Evolutionary conservation across 2,113 vertebrate genomes (phyloP).

Genomic region (Cheirogaleus medius): DNA sequence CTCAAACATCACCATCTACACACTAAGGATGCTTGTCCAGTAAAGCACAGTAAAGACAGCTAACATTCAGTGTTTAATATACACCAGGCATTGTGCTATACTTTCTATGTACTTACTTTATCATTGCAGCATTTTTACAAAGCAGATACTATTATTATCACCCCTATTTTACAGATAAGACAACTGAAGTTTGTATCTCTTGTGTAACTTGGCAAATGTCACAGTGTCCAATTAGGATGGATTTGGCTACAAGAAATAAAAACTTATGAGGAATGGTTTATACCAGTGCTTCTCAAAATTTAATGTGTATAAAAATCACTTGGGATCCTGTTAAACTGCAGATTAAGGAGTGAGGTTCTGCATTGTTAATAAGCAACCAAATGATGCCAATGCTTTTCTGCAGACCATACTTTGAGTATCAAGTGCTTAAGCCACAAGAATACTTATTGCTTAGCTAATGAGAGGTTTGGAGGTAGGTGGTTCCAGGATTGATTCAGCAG

Average conservation of each 20-base stretch:
- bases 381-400: not conserved
- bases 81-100: not conserved
- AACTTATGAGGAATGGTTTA: not conserved
- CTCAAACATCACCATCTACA: not conserved
- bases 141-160: not conserved
- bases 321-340: not conserved
- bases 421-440: conserved; percentile 5
- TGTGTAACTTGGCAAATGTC: not conserved
- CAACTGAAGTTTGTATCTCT: not conserved
- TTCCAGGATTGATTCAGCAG: not conserved
- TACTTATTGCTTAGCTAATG: not conserved
- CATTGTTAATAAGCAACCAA: conserved; percentile 9
- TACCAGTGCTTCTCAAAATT: not conserved
- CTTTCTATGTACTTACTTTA: not conserved
- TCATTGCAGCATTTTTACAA: not conserved
- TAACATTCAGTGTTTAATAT: not conserved
- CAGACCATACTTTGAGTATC: not conserved
- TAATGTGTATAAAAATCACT: not conserved
- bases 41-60: not conserved
- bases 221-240: not conserved
- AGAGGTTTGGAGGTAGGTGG: not conserved
- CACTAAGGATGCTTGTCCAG: not conserved
- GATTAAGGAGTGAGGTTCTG: not conserved
- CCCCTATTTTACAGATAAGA: not conserved
- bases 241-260: conserved; percentile 32